These are phyloP conservation scores for Ischnura elegans DNA, from an alignment of 2,888 invertebrate species.

Conservation along the genomic window DNA sequence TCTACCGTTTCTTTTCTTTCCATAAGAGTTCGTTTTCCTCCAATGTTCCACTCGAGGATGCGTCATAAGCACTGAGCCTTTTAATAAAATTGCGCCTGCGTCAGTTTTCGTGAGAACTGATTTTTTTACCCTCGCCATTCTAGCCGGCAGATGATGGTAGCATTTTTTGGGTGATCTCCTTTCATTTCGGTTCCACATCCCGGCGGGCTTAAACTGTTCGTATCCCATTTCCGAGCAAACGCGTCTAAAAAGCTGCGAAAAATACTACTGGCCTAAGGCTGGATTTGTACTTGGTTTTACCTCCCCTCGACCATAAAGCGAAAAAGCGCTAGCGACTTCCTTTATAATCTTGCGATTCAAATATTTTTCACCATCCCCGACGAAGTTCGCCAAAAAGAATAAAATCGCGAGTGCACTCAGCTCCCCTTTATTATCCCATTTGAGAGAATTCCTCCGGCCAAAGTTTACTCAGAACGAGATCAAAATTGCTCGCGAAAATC, in stretches of 20 bases:
- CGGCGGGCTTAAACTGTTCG: neutral
- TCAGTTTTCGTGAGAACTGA: neutral
- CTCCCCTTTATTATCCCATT: neutral
- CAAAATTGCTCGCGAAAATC: no score
- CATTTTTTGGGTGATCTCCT: neutral
- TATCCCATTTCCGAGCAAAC: neutral
- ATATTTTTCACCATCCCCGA: neutral
- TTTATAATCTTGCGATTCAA: neutral
- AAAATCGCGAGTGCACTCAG: no score
- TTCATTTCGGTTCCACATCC: neutral
- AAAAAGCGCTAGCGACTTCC: neutral
- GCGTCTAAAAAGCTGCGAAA: no score
- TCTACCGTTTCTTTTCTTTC: no score
- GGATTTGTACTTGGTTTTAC: neutral
- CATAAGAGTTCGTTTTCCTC: no score
- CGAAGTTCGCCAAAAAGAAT: neutral
- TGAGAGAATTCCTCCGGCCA: neutral
- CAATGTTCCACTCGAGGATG: no score
- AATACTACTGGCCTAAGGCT: neutral
- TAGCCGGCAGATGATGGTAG: neutral
- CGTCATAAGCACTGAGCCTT: neutral
- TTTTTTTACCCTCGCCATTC: conserved; percentile 3
- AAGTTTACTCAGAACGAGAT: no score
- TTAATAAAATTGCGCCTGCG: neutral
- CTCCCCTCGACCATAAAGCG: neutral